A percentile compares a stretch with the other conserved stretches of the same genome.
Evolutionary conservation across 1,140 invertebrate species (phyloP).

Genomic region (Trissolcus basalis): DNA sequence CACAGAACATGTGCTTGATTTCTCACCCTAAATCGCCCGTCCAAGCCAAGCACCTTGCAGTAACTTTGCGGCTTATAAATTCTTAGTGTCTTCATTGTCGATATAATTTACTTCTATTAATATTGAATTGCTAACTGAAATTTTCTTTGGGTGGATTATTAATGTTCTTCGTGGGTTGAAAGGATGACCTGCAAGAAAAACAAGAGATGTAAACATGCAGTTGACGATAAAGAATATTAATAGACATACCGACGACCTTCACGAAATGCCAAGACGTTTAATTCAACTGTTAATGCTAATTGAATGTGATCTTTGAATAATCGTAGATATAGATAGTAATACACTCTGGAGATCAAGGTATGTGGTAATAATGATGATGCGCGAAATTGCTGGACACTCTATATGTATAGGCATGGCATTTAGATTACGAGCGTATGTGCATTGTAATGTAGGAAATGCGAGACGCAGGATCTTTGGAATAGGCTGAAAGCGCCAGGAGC

Average conservation of each 20-base stretch:
- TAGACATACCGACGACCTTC: too few species aligned
- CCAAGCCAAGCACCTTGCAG: constrained; percentile 24
- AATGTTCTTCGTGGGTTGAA: constrained; percentile 22
- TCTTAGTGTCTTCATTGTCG: constrained; percentile 51
- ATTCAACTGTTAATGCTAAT: background rate
- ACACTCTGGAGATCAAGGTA: constrained; percentile 40
- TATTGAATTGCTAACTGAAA: constrained; percentile 31
- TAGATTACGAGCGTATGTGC: constrained; percentile 53
- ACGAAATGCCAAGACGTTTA: too few species aligned
- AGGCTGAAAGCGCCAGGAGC: constrained; percentile 45
- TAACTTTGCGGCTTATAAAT: constrained; percentile 47
- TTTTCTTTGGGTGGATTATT: constrained; percentile 41
- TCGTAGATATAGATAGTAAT: constrained; percentile 37
- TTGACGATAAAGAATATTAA: too few species aligned
- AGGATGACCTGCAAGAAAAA: constrained; percentile 22
- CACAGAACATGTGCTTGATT: constrained; percentile 30
- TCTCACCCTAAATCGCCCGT: constrained; percentile 35
- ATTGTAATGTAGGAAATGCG: constrained; percentile 53
- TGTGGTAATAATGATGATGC: constrained; percentile 53
- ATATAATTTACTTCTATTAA: constrained; percentile 21
- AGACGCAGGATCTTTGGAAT: constrained; percentile 37
- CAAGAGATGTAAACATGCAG: constrained; percentile 19
- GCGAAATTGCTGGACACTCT: constrained; percentile 46
- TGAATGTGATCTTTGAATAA: constrained; percentile 14
- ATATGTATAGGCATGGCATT: constrained; percentile 47